phyloP scores from a whole-genome alignment of 1,140 invertebrate genomes.

The Halyomorpha halys region DNA sequence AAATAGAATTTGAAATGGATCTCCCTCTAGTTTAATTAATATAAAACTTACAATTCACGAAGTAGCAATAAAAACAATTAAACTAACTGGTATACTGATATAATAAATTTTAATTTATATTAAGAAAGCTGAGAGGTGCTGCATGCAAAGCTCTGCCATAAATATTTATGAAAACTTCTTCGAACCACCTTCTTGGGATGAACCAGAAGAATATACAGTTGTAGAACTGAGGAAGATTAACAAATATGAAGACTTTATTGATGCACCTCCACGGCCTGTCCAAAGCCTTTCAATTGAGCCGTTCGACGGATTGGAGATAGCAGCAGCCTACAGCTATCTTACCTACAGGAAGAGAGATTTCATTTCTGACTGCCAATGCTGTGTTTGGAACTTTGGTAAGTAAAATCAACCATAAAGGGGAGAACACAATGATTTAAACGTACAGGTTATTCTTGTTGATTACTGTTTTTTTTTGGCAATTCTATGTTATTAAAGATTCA shows the following conservation, averaged over 20 bases:
- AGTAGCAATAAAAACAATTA: no score
- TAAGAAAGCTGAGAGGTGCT: not conserved
- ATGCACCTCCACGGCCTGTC: not conserved
- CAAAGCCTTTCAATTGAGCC: not conserved
- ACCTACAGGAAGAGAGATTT: conserved; percentile 8
- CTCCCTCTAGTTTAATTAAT: no score
- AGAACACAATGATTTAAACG: not conserved
- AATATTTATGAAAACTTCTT: conserved; percentile 8
- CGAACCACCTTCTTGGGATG: not conserved
- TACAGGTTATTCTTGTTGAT: no score
- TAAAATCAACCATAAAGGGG: not conserved
- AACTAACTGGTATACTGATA: no score
- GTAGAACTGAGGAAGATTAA: not conserved
- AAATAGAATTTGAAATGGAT: no score
- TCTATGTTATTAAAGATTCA: no score
- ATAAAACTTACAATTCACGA: no score
- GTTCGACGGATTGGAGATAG: not conserved
- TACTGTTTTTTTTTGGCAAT: no score
- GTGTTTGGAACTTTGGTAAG: conserved; percentile 1
- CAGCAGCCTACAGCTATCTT: not conserved
- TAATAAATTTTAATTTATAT: no score
- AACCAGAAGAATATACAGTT: not conserved
- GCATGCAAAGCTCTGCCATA: not conserved
- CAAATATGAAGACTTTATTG: not conserved
- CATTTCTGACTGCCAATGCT: not conserved